phyloP scores from a whole-genome alignment of 37 sponge, comb jelly and placozoan genomes.

The Spongilla lacustris region DNA sequence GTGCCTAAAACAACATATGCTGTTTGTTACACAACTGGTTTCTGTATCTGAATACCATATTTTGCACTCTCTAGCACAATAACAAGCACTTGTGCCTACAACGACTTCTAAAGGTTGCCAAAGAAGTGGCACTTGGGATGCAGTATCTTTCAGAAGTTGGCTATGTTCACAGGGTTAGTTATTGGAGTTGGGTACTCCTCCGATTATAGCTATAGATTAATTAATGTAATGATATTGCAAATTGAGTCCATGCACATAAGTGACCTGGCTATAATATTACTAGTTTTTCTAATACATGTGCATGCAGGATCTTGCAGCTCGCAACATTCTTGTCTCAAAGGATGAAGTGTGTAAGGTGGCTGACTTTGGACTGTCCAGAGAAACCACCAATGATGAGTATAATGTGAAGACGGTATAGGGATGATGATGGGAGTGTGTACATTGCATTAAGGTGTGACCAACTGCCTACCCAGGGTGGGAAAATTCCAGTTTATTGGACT shows the following conservation, averaged over 20 bases:
- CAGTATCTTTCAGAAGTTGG: slow-evolving; percentile 70
- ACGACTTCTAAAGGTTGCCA: slow-evolving; percentile 57
- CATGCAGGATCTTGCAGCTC: slow-evolving; percentile 85
- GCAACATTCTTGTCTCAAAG: slow-evolving; percentile 78
- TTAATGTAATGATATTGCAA: not conserved
- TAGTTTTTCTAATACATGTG: too few relatives aligned
- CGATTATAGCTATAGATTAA: too few relatives aligned
- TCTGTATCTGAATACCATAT: too few relatives aligned
- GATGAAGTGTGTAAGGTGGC: slow-evolving; percentile 80
- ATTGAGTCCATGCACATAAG: not conserved
- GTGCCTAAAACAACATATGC: too few relatives aligned
- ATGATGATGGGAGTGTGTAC: not conserved
- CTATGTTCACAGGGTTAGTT: slow-evolving; percentile 84
- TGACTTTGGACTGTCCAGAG: slow-evolving; percentile 91
- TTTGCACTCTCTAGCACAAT: slow-evolving; percentile 64
- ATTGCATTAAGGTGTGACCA: too few relatives aligned
- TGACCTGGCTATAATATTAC: too few relatives aligned
- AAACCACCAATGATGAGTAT: slow-evolving; percentile 75
- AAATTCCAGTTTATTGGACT: slow-evolving; percentile 89
- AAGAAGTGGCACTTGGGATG: slow-evolving; percentile 81
- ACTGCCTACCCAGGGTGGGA: slow-evolving; percentile 59
- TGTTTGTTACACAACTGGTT: too few relatives aligned
- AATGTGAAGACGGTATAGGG: slow-evolving; percentile 79
- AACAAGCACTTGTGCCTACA: slow-evolving; percentile 35
- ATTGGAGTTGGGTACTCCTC: not conserved